Base-by-base conservation (phyloP, 1,140 invertebrate species). In the Pygmarrhopalites habei region DNA sequence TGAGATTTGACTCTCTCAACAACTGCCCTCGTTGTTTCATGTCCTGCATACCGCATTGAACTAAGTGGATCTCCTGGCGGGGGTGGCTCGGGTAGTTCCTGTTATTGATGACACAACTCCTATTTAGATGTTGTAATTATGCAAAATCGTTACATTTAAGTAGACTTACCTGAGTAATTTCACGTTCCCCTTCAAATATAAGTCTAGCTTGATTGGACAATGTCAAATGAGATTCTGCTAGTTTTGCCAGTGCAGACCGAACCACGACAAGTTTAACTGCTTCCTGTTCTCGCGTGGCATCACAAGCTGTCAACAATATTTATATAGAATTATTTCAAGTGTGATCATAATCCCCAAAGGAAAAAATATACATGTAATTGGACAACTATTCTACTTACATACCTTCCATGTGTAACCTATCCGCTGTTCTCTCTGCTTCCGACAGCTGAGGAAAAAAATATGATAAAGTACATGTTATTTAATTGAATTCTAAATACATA, bases 251-350 rank as follows among this genome's bases (percentile, higher is more conserved):
- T 0, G 80, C 79, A 69, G 80, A 77, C 61, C 80, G 80, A 3
- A 81, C 59, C 17, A 80, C 67, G 12, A 81, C 79, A 62, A 82
- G 71, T 70, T 82, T 82, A 0, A 80, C 74, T n/a, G 77, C 76
- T 75, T 82, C 81, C 71, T 80, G 81, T 68, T 82, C 80, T 51
- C 75, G 71, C 17, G 77, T 68, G 52, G 76, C 73, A 58, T 81
- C 79, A 47, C 75, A 74, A 61, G 81, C 80, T 81, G 72, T n/a
- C 2, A 53, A 39, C n/a, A n/a, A 72, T 41, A 41, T 41, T 10
- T 12, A 10, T 74, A 17, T 29, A 39, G 47, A 62, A 60, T 23
- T 10, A n/a, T n/a, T n/a, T n/a, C n/a, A n/a, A n/a, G n/a, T n/a
- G n/a, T n/a, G 5, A 39, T 3, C 35, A 52, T 26, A 56, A 60